Conservation (phyloP, 2,888 invertebrate genomes). For the Isotomurus palustris region DNA sequence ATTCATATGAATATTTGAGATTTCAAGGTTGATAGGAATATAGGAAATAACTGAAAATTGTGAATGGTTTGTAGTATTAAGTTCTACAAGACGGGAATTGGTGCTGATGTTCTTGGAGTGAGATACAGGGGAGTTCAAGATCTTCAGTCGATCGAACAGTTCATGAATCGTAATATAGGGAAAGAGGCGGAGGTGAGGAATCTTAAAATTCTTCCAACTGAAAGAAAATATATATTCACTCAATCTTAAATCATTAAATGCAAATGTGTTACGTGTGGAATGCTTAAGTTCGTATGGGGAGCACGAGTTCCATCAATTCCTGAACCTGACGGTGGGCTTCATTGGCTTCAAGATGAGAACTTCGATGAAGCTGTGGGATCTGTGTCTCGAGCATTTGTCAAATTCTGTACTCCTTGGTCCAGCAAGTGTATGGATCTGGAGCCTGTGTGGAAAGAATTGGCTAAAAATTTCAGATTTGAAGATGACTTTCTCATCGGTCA, state of each 20-base stretch:
- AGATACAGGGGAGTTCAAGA: conserved; percentile 39
- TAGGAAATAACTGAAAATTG: not conserved
- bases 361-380: conserved; percentile 66
- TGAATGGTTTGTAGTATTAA: conserved; percentile 24
- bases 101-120: conserved; percentile 31
- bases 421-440: conserved; percentile 50
- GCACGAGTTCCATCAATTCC: conserved; percentile 52
- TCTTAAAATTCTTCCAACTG: not conserved
- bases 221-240: not conserved
- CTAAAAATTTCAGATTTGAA: conserved; percentile 58
- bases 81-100: conserved; percentile 41
- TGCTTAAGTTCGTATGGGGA: conserved; percentile 40
- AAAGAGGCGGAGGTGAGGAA: conserved; percentile 34
- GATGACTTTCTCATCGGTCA: conserved; percentile 67
- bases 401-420: conserved; percentile 93
- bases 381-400: conserved; percentile 74
- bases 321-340: conserved; percentile 60
- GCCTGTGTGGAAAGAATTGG: conserved; percentile 56
- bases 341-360: conserved; percentile 69
- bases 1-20: not conserved
- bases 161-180: conserved; percentile 37
- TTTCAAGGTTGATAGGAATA: not conserved
- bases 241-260: not conserved
- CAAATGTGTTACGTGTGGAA: not conserved
- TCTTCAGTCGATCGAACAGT: conserved; percentile 41